A percentile compares a stretch with the other conserved stretches of the same genome.
Evolutionary conservation across 2,113 vertebrate genomes (phyloP).

Genomic region (Gallinago media): DNA sequence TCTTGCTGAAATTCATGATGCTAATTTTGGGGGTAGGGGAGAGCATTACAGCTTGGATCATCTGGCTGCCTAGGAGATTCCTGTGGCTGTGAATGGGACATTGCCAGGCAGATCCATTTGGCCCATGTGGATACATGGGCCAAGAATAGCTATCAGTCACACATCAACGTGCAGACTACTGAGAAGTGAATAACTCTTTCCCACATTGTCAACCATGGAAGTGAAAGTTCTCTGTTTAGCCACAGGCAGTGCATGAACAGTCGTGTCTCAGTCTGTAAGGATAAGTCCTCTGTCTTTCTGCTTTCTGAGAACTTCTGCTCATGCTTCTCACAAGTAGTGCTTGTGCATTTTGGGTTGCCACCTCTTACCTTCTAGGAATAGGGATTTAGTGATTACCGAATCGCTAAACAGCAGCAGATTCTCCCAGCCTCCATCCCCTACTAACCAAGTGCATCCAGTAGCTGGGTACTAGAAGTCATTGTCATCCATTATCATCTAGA

Average conservation of each 20-base stretch:
- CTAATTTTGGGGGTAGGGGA: not conserved
- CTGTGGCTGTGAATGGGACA: not conserved
- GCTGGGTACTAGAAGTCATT: not conserved
- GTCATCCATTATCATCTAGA: not conserved
- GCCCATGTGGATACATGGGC: not conserved
- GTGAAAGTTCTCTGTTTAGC: not conserved
- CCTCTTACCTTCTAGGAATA: fast-evolving
- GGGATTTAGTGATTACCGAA: not conserved
- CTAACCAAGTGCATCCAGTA: not conserved
- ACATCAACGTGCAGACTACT: not conserved
- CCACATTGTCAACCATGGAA: not conserved
- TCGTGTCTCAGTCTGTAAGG: not conserved
- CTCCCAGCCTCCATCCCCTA: not conserved
- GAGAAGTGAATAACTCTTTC: not conserved
- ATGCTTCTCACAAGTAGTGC: not conserved
- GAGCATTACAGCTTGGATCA: not conserved
- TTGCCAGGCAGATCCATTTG: not conserved
- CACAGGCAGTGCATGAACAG: not conserved
- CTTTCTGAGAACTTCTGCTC: not conserved
- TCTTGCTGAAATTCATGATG: not conserved
- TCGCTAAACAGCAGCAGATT: not conserved
- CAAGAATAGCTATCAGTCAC: not conserved
- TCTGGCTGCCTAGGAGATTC: not conserved
- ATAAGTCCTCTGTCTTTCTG: not conserved
- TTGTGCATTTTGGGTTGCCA: not conserved